phyloP scores from a whole-genome alignment of 2,888 invertebrate genomes.

The Aricia artaxerxes region DNA sequence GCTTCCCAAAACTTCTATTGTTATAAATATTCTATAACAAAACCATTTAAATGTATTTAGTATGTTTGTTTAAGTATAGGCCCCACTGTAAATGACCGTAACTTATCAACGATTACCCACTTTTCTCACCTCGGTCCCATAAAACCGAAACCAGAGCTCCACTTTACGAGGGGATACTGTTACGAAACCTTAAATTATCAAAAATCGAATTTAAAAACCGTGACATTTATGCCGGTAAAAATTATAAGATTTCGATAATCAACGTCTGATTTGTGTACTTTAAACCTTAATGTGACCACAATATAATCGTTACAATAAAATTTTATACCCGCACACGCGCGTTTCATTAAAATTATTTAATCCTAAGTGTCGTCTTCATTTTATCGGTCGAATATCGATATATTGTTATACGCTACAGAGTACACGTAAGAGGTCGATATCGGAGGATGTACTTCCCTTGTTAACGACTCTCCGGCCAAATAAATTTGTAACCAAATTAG shows the following conservation, averaged over 20 bases:
- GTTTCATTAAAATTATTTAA: constrained; percentile 68
- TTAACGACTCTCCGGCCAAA: constrained; percentile 79
- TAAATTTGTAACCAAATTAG: constrained; percentile 82
- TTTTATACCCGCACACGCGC: constrained; percentile 51
- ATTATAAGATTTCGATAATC: constrained; percentile 59
- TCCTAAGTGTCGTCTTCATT: constrained; percentile 77
- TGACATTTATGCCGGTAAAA: constrained; percentile 24
- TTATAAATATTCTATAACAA: background rate
- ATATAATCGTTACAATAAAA: constrained; percentile 66
- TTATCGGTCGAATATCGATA: constrained; percentile 76
- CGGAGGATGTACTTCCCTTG: constrained; percentile 75
- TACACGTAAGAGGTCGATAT: constrained; percentile 60
- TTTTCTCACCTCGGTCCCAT: constrained; percentile 2
- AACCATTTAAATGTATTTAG: background rate
- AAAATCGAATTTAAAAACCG: constrained; percentile 29
- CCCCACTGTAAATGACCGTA: background rate
- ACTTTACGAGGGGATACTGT: constrained; percentile 18
- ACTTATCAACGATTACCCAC: constrained; percentile 15
- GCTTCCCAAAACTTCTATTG: background rate
- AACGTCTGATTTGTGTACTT: constrained; percentile 57
- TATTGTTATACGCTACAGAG: constrained; percentile 78
- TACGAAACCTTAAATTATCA: constrained; percentile 20
- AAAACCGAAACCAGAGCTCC: constrained; percentile 18
- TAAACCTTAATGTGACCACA: constrained; percentile 58
- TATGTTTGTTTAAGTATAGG: background rate